phyloP scores from a whole-genome alignment of 1,140 invertebrate genomes.

The Ostrea denselamellosa region DNA sequence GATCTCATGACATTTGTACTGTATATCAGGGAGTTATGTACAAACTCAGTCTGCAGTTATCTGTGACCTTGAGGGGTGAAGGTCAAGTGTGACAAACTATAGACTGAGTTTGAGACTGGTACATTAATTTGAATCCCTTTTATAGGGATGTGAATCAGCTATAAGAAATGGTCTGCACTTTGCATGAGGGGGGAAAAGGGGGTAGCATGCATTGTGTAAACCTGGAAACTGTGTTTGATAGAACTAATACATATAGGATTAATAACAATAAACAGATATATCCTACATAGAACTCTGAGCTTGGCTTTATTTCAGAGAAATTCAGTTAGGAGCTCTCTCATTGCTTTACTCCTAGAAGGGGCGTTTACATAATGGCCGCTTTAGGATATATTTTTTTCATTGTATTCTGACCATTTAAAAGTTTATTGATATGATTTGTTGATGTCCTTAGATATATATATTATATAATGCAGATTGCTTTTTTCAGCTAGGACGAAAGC shows the following conservation, averaged over 20 bases:
- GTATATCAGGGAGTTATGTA: slow-evolving; percentile 27
- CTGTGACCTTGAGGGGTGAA: slow-evolving; percentile 18
- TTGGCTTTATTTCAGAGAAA: not conserved
- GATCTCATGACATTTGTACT: slow-evolving; percentile 16
- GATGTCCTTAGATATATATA: slow-evolving; percentile 34
- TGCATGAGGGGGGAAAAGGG: not conserved
- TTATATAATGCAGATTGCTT: slow-evolving; percentile 28
- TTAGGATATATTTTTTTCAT: not conserved
- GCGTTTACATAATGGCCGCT: not conserved
- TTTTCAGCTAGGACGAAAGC: slow-evolving; percentile 4
- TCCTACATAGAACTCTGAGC: not conserved
- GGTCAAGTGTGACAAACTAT: slow-evolving; percentile 12
- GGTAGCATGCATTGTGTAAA: not conserved
- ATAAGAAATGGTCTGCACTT: not conserved
- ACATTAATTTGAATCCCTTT: not conserved
- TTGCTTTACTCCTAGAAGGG: not conserved
- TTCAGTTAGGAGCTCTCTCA: not conserved
- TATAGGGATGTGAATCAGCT: not conserved
- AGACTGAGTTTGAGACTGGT: not conserved
- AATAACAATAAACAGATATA: not conserved
- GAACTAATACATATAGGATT: not conserved
- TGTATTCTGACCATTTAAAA: not conserved
- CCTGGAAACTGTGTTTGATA: no score
- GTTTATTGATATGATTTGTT: slow-evolving; percentile 21
- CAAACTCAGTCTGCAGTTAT: not conserved